Base-by-base conservation (phyloP, 64 coral and sea anemone genomes). In the Actinia equina region DNA sequence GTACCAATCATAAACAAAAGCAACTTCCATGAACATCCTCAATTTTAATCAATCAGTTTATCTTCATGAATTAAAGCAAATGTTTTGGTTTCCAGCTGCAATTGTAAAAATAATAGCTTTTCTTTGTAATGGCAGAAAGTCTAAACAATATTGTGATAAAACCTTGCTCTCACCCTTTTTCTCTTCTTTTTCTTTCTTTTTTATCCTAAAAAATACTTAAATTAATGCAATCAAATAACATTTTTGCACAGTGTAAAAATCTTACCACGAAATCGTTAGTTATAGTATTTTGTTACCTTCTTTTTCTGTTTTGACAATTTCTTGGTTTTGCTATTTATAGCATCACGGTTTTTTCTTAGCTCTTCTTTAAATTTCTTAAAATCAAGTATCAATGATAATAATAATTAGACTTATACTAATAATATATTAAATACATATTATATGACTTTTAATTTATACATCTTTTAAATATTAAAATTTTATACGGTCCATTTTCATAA, bases 331-430 rank as follows among this genome's bases (percentile, higher is more conserved):
- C 70, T 62, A 49, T 56, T 30, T n/a, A 91, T 4, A 17, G 74
- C 85, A 4, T 91, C 89, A 60, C 89, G 84, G 22, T 91, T 91
- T 71, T 91, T 91, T 84, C 56, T 91, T 13, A 91, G 43, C 22
- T 91, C 89, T 51, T 85, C 85, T 86, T 43, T 86, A 37, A 91
- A 91, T 91, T 91, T 91, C 89, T 91, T 65, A 65, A 65, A 19
- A 22, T 6, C 19, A 65, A 22, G 20, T 57, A 7, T 65, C 23
- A 65, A 6, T 49, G 7, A 4, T 49, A 37, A 37, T 49, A 6
- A 49, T 49, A 49, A 37, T 49, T 49, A 49, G 46, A 49, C 46
- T 49, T 49, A 8, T 49, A 49, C 46, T 49, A 49, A 49, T 49
- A 8, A 49, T 4, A 49, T 49, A 49, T 49, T 49, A 49, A 37